Evolutionary conservation across 2,888 invertebrate genomes (phyloP).

Genomic region (Troides helena): DNA sequence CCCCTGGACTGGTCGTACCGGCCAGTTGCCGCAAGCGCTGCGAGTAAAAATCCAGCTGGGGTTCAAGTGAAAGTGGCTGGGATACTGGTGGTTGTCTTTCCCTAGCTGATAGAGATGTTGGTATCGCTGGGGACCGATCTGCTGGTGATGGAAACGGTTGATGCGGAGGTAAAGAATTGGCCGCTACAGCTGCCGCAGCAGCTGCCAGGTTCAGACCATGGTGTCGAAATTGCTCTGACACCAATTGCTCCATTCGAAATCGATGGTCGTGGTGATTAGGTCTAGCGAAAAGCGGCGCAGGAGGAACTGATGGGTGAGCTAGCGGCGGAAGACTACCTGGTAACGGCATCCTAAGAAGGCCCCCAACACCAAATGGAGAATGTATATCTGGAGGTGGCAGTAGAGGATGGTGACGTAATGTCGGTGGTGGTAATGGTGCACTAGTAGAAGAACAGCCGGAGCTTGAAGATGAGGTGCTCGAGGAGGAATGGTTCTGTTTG

Average conservation of each 20-base stretch:
- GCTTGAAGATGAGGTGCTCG: slow-evolving; percentile 80
- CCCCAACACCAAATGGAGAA: slow-evolving; percentile 87
- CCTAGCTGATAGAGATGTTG: slow-evolving; percentile 75
- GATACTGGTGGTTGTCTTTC: slow-evolving; percentile 76
- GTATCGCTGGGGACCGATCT: slow-evolving; percentile 78
- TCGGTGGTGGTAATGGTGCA: slow-evolving; percentile 81
- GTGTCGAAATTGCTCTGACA: slow-evolving; percentile 90
- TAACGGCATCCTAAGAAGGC: slow-evolving; percentile 87
- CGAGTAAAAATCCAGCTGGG: slow-evolving; percentile 99
- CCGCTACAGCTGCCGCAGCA: slow-evolving; percentile 85
- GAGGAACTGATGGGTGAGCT: slow-evolving; percentile 85
- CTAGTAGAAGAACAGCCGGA: slow-evolving; percentile 78
- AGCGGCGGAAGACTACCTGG: slow-evolving; percentile 82
- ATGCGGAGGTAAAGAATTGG: slow-evolving; percentile 82
- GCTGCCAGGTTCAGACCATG: slow-evolving; percentile 89
- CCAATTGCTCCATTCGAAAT: slow-evolving; percentile 91
- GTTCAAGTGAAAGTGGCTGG: slow-evolving; percentile 87
- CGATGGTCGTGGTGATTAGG: slow-evolving; percentile 89
- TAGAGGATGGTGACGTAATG: slow-evolving; percentile 84
- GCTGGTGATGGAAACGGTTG: slow-evolving; percentile 82
- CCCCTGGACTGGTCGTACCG: slow-evolving; percentile 96
- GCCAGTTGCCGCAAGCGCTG: slow-evolving; percentile 99
- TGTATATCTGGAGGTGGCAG: slow-evolving; percentile 87
- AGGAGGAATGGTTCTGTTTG: slow-evolving; percentile 80
- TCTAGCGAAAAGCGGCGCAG: slow-evolving; percentile 87